These are phyloP conservation scores for Adelphocoris suturalis DNA, from an alignment of 2,888 invertebrate genomes.

Conservation along the genomic window DNA sequence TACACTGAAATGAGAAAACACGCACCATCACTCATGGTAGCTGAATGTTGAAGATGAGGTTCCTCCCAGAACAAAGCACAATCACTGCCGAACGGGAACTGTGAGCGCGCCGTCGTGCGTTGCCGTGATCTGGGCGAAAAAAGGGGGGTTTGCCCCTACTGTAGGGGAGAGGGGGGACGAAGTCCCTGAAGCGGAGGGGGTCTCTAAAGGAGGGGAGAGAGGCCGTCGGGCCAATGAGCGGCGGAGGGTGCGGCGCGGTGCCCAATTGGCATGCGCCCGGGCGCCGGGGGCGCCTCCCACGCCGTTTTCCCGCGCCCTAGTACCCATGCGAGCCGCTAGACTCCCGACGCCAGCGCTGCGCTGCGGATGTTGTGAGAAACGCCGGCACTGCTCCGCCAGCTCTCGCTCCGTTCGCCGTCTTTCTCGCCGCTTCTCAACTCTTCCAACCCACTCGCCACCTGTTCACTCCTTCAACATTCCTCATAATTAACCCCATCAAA, in stretches of 20 bases:
- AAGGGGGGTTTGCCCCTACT: not conserved
- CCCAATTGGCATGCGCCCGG: conserved; percentile 43
- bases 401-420: not conserved
- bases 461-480: not conserved
- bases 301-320: not conserved
- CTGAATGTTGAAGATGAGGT: not conserved
- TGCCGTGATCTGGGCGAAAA: conserved; percentile 16
- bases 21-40: conserved; percentile 53
- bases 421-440: not conserved
- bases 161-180: not conserved
- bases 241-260: conserved; percentile 46
- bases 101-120: conserved; percentile 22
- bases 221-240: conserved; percentile 41
- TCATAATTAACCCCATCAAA: not conserved
- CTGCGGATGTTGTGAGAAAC: not conserved
- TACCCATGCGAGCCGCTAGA: conserved; percentile 2
- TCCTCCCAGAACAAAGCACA: conserved; percentile 47
- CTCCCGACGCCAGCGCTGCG: not conserved
- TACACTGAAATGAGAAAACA: conserved; percentile 45
- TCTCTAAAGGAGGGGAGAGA: conserved; percentile 4
- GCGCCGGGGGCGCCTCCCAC: conserved; percentile 16
- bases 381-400: not conserved
- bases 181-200: not conserved
- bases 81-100: conserved; percentile 67
- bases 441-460: not conserved